Conservation (phyloP, 2,113 vertebrate species). For the Carassius gibelio region DNA sequence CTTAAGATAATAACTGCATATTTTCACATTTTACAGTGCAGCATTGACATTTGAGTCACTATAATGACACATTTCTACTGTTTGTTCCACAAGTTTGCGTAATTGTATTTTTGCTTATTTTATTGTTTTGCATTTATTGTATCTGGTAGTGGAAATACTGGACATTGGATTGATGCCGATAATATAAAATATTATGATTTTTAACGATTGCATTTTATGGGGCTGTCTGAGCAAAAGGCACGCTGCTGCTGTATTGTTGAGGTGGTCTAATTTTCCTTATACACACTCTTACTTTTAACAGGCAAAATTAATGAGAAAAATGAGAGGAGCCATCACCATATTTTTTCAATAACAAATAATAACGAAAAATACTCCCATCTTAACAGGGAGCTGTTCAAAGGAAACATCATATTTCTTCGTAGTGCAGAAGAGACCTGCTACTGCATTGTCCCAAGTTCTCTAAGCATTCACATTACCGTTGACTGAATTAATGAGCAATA, state of each 20-base stretch:
- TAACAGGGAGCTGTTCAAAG: constrained; percentile 50
- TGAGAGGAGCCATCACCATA: constrained; percentile 52
- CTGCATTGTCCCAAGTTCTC: constrained; percentile 35
- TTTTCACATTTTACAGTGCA: neutral
- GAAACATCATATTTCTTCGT: constrained; percentile 28
- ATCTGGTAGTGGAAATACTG: neutral
- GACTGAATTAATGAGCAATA: constrained; percentile 42
- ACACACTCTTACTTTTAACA: constrained; percentile 53
- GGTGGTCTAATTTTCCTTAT: constrained; percentile 54
- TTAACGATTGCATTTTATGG: constrained; percentile 60
- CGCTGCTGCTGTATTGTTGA: constrained; percentile 39
- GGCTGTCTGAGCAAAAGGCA: constrained; percentile 43
- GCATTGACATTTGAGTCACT: constrained; percentile 14
- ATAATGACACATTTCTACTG: constrained; percentile 14
- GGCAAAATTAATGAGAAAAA: constrained; percentile 66
- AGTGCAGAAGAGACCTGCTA: constrained; percentile 9
- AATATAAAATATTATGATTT: constrained; percentile 44
- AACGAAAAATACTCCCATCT: constrained; percentile 57
- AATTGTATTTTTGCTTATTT: constrained; percentile 20
- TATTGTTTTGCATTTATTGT: constrained; percentile 37
- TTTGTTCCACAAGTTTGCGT: constrained; percentile 11
- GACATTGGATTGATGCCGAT: constrained; percentile 43
- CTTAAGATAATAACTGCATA: neutral
- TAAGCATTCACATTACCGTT: constrained; percentile 23
- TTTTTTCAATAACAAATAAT: constrained; percentile 59